Percentiles rank a stretch among this genome's conserved stretches.
Evolutionary conservation across 2,113 vertebrate genomes (phyloP).

Genomic region (Rhinichthys klamathensis): DNA sequence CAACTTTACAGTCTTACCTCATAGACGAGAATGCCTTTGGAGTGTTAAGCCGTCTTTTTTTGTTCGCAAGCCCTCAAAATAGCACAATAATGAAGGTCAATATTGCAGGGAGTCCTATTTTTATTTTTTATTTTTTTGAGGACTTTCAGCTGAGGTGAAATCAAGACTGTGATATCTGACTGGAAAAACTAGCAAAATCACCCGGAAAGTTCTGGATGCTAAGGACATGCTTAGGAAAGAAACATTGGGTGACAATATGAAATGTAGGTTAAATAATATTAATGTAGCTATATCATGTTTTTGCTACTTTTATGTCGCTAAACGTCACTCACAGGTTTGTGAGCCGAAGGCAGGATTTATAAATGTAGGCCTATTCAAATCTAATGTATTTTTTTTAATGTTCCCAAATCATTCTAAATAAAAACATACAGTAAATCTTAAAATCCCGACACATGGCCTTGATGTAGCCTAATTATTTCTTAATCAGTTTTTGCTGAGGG

Average conservation of each 20-base stretch:
- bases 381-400: not conserved
- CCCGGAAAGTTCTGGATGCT: not conserved
- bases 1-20: constrained; percentile 42
- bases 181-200: not conserved
- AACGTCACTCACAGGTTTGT: not conserved
- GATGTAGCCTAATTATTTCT: not conserved
- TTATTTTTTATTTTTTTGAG: no score
- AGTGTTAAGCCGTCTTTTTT: not conserved
- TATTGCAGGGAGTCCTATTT: no score
- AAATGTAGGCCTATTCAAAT: no score
- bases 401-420: not conserved
- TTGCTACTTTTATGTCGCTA: not conserved
- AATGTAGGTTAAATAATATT: not conserved
- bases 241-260: not conserved
- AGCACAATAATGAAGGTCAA: not conserved
- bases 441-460: not conserved
- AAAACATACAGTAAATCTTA: not conserved
- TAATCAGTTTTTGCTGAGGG: not conserved
- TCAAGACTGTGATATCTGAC: not conserved
- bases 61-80: not conserved
- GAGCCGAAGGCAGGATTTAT: no score
- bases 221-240: not conserved
- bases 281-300: not conserved
- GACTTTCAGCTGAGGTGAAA: not conserved
- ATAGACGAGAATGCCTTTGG: not conserved